Percentiles rank a stretch among this genome's conserved stretches.
phyloP scores from a whole-genome alignment of 2,888 invertebrate species.

The Drosophila diplacantha region DNA sequence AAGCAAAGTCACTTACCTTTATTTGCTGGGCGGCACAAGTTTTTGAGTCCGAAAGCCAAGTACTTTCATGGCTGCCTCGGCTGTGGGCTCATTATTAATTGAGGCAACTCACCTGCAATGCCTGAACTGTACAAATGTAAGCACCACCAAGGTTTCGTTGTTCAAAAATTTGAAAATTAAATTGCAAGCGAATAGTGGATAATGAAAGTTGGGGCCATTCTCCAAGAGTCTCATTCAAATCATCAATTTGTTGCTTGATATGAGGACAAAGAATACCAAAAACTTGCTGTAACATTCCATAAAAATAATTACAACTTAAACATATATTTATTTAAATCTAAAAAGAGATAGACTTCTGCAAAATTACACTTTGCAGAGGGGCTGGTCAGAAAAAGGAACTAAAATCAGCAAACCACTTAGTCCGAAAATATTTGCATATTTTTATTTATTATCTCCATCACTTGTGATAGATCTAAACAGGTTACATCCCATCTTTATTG shows the following conservation, averaged over 20 bases:
- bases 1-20: neutral
- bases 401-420: neutral
- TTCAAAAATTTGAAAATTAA: neutral
- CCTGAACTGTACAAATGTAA: neutral
- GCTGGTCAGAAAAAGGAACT: neutral
- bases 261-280: neutral
- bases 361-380: neutral
- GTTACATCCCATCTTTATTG: neutral
- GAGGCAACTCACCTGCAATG: neutral
- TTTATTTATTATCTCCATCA: neutral
- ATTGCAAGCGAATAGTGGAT: neutral
- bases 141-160: neutral
- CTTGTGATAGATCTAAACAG: neutral
- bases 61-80: neutral
- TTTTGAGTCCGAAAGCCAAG: neutral
- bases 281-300: neutral
- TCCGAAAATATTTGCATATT: neutral
- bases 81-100: slow-evolving; percentile 9
- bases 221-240: neutral
- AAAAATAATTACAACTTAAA: neutral
- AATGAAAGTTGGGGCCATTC: neutral
- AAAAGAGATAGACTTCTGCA: neutral
- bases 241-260: neutral
- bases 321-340: neutral
- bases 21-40: neutral